A percentile compares a stretch with the other conserved stretches of the same genome.
Evolutionary conservation across 2,888 invertebrate genomes (phyloP).

Genomic region (Rhagophthalmus giganteus): DNA sequence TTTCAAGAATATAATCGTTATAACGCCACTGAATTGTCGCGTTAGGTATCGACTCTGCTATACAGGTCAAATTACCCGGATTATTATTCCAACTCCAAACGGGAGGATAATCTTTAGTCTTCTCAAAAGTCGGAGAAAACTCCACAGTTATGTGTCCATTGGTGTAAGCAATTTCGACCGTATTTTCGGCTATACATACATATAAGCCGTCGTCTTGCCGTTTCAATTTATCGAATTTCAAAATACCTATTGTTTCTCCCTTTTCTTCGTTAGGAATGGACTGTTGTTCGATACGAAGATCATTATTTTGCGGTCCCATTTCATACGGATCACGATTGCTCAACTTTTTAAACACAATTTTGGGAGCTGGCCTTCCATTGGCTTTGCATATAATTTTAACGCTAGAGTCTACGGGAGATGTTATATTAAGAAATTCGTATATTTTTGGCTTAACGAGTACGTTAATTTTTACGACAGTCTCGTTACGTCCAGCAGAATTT

Average conservation of each 20-base stretch:
- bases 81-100: conserved; percentile 82
- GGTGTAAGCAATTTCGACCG: conserved; percentile 68
- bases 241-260: conserved; percentile 65
- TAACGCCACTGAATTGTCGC: conserved; percentile 87
- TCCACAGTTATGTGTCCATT: conserved; percentile 84
- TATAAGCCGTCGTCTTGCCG: conserved; percentile 85
- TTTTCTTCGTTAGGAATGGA: conserved; percentile 59
- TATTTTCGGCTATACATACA: conserved; percentile 81
- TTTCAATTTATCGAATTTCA: conserved; percentile 68
- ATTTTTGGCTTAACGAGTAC: conserved; percentile 80
- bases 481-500: conserved; percentile 76
- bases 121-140: conserved; percentile 79
- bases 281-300: conserved; percentile 70
- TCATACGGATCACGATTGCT: conserved; percentile 66
- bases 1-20: conserved; percentile 47
- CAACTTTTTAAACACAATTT: conserved; percentile 77
- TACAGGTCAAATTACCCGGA: conserved; percentile 82
- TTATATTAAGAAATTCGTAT: conserved; percentile 74
- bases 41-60: conserved; percentile 86
- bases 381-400: conserved; percentile 75
- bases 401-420: conserved; percentile 65
- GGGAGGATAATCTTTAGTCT: conserved; percentile 66
- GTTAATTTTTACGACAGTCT: conserved; percentile 69
- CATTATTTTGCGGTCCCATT: conserved; percentile 65
- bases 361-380: conserved; percentile 79